Conservation (phyloP, 2,113 vertebrate species). For the Phylloscopus whistleri region DNA sequence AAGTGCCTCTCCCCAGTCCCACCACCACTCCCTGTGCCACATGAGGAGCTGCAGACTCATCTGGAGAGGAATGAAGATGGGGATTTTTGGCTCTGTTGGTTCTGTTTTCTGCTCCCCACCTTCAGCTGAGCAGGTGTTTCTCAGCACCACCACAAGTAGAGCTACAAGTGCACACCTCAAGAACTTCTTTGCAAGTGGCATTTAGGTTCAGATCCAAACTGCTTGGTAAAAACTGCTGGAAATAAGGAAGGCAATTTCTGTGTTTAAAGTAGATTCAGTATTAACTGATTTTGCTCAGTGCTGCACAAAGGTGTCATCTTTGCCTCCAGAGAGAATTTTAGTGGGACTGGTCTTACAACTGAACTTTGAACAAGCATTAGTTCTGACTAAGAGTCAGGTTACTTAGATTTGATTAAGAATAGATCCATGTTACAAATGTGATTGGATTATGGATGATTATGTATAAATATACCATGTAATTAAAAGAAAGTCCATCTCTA, state of each 20-base stretch:
- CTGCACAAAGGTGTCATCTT: background rate
- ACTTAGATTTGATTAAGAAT: background rate
- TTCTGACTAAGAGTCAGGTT: background rate
- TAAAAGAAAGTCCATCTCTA: constrained; percentile 17
- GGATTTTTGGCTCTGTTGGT: background rate
- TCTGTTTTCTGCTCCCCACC: background rate
- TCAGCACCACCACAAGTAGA: background rate
- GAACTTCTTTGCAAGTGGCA: background rate
- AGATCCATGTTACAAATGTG: background rate
- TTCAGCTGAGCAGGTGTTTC: background rate
- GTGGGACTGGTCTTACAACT: background rate
- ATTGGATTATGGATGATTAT: background rate
- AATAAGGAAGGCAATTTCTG: background rate
- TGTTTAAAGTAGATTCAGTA: background rate
- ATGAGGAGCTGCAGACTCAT: background rate
- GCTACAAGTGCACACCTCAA: background rate
- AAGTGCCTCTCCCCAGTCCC: background rate
- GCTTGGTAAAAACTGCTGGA: background rate
- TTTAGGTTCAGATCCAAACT: background rate
- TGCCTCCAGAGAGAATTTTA: background rate
- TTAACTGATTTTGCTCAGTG: background rate
- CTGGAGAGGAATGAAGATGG: background rate
- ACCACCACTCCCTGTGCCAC: background rate
- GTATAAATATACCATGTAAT: background rate
- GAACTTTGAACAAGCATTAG: background rate